Base-by-base conservation (phyloP, 1,140 invertebrate genomes). In the Danaus melanippus region DNA sequence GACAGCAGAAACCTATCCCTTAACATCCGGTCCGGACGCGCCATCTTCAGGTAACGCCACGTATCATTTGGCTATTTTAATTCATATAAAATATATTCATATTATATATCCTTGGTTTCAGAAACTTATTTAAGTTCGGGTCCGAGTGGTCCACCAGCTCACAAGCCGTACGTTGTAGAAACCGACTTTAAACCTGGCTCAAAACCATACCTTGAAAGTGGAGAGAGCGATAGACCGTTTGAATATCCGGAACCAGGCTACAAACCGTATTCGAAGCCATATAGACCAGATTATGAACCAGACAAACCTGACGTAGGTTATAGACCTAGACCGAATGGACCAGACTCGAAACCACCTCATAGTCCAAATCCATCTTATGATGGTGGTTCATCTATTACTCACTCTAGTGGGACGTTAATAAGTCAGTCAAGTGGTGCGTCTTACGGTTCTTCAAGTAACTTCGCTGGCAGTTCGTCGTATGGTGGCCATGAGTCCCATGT, bases 101-200 rank as follows among this genome's bases (percentile, higher is more conserved):
- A 50, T 2, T 45, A 21, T 3, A 45, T 12, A 46, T 54, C 21
- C 43, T 52, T 48, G 50, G 39, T 58, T 65, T 11, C 68, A 78
- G 77, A 71, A 57, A 59, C 67, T 1, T 76, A 73, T 43, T 59
- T 69, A 45, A 57, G 62, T n/a, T 72, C 77, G 11, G 77, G 75
- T 42, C 73, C 74, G n/a, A 74, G 69, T 11, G 79, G 70, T 52
- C 62, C 67, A 10, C 62, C 67, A 51, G 50, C 50, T 11, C 60
- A 63, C 9, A 54, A 60, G 49, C 56, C 56, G 8, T 57, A 51
- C 21, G 12, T 54, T 6, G 47, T 50, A 8, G 59, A 56, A 55
- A 43, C 50, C 15, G 59, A 32, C 21, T 32, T 32, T 8, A 32
- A 32, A 32, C 21, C 21, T 5, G 21, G 21, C 7, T 32, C 21